Conservation (phyloP, 2,113 vertebrate genomes). For the Zosterops pallidus region DNA sequence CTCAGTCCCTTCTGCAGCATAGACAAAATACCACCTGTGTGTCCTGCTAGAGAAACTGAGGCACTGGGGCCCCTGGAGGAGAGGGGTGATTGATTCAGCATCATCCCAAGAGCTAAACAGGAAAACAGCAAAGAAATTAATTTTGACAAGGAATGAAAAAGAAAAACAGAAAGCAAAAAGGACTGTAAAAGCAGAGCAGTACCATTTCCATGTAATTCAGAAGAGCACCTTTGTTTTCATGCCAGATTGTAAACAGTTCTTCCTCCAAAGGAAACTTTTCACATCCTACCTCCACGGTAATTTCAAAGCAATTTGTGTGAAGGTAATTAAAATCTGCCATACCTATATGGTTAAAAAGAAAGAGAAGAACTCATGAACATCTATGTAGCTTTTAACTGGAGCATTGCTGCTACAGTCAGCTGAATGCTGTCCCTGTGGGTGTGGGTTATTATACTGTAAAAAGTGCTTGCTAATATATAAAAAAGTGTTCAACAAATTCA, state of each 20-base stretch:
- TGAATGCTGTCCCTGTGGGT: accelerated
- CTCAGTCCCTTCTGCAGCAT: neutral
- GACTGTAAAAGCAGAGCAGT: neutral
- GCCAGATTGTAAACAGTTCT: conserved; percentile 91
- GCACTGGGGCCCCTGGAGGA: neutral
- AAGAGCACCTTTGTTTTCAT: conserved; percentile 90
- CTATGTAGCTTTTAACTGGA: neutral
- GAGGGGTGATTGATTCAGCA: neutral
- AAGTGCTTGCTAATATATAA: neutral
- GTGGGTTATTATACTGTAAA: neutral
- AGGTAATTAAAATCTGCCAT: conserved; percentile 99
- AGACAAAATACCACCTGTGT: neutral
- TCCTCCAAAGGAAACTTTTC: conserved; percentile 91
- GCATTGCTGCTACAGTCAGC: neutral
- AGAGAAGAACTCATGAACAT: neutral
- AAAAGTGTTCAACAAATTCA: neutral
- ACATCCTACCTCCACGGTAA: conserved; percentile 95
- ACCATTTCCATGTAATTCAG: conserved; percentile 91
- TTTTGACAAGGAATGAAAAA: neutral
- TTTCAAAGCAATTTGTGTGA: conserved; percentile 94
- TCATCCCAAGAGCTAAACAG: neutral
- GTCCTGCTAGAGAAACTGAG: neutral
- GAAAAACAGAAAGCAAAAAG: neutral
- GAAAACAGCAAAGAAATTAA: neutral
- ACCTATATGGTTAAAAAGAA: conserved; percentile 61